These are phyloP conservation scores for Diorhabda elongata DNA, from an alignment of 1,140 invertebrate genomes.

Conservation along the genomic window DNA sequence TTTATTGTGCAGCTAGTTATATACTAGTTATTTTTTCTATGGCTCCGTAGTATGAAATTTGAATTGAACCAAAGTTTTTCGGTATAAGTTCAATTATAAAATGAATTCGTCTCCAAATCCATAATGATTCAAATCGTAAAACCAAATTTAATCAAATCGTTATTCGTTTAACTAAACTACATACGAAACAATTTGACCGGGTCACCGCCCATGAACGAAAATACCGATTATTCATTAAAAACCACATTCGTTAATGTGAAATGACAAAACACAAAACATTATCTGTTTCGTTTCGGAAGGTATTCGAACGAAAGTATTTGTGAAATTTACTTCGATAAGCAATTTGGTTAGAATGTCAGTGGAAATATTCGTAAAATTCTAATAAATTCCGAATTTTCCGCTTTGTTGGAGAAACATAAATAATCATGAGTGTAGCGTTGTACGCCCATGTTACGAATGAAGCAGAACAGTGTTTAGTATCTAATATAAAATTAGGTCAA, in stretches of 20 bases:
- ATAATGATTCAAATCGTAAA: neutral
- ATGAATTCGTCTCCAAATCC: too few species aligned
- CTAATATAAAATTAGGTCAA: too few species aligned
- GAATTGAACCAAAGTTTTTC: too few species aligned
- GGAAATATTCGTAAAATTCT: slow-evolving; percentile 16
- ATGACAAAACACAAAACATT: neutral
- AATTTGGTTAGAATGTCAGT: slow-evolving; percentile 15
- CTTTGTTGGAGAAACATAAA: slow-evolving; percentile 13
- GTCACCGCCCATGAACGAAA: neutral
- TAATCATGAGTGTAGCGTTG: neutral
- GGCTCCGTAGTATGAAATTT: too few species aligned
- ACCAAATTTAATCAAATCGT: neutral
- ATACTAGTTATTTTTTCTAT: too few species aligned
- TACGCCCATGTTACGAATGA: too few species aligned
- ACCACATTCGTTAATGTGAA: neutral
- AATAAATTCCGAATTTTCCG: slow-evolving; percentile 18
- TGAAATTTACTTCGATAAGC: slow-evolving; percentile 15
- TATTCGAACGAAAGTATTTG: neutral
- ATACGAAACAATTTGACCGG: neutral
- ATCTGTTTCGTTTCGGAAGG: neutral
- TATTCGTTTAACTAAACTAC: too few species aligned
- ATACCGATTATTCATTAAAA: neutral
- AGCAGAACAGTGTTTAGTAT: too few species aligned
- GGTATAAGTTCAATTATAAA: too few species aligned
- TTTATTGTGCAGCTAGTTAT: too few species aligned